Evolutionary conservation across 2,113 vertebrate species (phyloP).

Genomic region (Theristicus caerulescens): DNA sequence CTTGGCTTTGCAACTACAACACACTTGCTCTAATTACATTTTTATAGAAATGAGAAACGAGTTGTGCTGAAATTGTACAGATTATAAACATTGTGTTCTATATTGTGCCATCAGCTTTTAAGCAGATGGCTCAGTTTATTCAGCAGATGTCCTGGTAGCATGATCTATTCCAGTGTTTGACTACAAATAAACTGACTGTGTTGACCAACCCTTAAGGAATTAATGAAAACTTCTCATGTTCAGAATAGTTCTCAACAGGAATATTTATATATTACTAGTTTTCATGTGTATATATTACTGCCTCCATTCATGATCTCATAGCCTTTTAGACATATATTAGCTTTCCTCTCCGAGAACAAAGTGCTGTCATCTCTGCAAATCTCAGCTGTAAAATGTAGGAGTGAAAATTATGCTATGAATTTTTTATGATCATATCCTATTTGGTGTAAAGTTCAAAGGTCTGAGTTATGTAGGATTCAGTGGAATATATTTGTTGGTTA

Average conservation of each 20-base stretch:
- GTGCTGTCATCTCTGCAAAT: not conserved
- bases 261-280: not conserved
- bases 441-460: not conserved
- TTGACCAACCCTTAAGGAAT: not conserved
- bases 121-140: constrained; percentile 30
- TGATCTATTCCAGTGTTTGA: not conserved
- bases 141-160: not conserved
- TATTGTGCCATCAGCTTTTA: not conserved
- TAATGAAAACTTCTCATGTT: not conserved
- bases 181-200: not conserved
- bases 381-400: not conserved
- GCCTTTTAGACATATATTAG: not conserved
- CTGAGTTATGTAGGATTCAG: not conserved
- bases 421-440: not conserved
- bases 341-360: not conserved
- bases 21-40: not conserved
- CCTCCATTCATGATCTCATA: not conserved
- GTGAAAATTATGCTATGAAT: constrained; percentile 1
- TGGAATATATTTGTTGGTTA: not conserved
- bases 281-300: not conserved
- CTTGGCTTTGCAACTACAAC: not conserved
- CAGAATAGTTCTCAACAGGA: not conserved
- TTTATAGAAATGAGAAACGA: not conserved
- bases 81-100: not conserved
- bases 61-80: not conserved